Conservation (phyloP, 2,797 vertebrate genomes). For the Antrozous pallidus region DNA sequence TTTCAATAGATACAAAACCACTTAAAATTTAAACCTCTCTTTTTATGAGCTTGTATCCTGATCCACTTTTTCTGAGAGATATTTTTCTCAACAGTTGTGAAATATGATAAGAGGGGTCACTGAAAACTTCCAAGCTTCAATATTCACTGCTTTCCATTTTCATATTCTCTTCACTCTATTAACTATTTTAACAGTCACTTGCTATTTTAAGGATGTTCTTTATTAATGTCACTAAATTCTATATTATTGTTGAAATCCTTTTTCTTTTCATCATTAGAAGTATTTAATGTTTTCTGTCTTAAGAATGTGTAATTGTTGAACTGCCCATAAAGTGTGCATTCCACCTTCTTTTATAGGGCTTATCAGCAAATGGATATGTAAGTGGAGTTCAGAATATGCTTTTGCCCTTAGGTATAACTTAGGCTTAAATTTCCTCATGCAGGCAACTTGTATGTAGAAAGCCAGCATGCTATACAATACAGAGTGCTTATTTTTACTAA, state of each 20-base stretch:
- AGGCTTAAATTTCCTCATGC: background rate
- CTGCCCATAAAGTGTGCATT: background rate
- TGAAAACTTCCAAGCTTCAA: slow-evolving; percentile 62
- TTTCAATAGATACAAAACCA: slow-evolving; percentile 69
- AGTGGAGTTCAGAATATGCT: background rate
- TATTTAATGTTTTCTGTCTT: slow-evolving; percentile 76
- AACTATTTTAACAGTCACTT: slow-evolving; percentile 82
- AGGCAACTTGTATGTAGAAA: background rate
- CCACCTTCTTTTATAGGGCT: slow-evolving; percentile 38
- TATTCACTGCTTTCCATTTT: slow-evolving; percentile 41
- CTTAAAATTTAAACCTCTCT: slow-evolving; percentile 80
- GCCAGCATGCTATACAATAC: background rate
- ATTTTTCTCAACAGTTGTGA: slow-evolving; percentile 49
- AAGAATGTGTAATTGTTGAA: slow-evolving; percentile 59
- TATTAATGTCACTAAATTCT: slow-evolving; percentile 82
- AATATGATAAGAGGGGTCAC: slow-evolving; percentile 59
- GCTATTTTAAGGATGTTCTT: slow-evolving; percentile 80
- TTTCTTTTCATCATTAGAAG: slow-evolving; percentile 77
- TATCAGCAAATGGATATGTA: background rate
- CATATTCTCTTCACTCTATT: slow-evolving; percentile 69
- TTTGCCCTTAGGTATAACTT: background rate
- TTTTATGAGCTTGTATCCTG: slow-evolving; percentile 76
- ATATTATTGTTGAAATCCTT: slow-evolving; percentile 81
- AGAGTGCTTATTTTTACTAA: background rate
- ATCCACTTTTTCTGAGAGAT: slow-evolving; percentile 53